A percentile compares a stretch with the other conserved stretches of the same genome.
phyloP scores from a whole-genome alignment of 2,888 invertebrate species.

The Epinotia demarniana region DNA sequence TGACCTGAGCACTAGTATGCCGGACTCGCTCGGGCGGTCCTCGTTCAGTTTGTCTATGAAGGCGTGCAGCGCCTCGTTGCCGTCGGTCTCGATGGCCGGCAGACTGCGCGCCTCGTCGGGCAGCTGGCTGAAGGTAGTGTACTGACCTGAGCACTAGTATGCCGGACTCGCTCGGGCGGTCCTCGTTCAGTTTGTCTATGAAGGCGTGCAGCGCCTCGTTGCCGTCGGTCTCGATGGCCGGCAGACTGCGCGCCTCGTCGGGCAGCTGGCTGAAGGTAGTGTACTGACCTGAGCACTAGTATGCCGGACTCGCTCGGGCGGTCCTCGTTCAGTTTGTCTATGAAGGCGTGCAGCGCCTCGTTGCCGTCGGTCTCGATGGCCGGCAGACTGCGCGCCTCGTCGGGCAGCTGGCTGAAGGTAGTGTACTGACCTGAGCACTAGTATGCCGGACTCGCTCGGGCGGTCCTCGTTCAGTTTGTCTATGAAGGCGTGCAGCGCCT shows the following conservation, averaged over 20 bases:
- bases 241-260: constrained; percentile 91
- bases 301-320: constrained; percentile 92
- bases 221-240: constrained; percentile 89
- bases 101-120: constrained; percentile 91
- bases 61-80: constrained; percentile 89
- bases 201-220: constrained; percentile 92
- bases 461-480: constrained; percentile 93
- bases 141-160: constrained; percentile 92
- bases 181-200: constrained; percentile 92
- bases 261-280: constrained; percentile 88
- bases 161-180: constrained; percentile 91
- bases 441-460: constrained; percentile 90
- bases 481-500: constrained; percentile 91
- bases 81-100: constrained; percentile 90
- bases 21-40: constrained; percentile 91
- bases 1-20: constrained; percentile 93
- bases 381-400: constrained; percentile 92
- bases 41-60: constrained; percentile 94
- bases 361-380: constrained; percentile 90
- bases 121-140: constrained; percentile 86
- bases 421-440: constrained; percentile 89
- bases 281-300: constrained; percentile 90
- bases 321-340: constrained; percentile 93
- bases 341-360: constrained; percentile 90
- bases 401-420: constrained; percentile 89